Evolutionary conservation across 2,888 invertebrate genomes (phyloP), one percentile per base, ranked within the genome.

Genomic region (Alloscopus bannaensis): DNA sequence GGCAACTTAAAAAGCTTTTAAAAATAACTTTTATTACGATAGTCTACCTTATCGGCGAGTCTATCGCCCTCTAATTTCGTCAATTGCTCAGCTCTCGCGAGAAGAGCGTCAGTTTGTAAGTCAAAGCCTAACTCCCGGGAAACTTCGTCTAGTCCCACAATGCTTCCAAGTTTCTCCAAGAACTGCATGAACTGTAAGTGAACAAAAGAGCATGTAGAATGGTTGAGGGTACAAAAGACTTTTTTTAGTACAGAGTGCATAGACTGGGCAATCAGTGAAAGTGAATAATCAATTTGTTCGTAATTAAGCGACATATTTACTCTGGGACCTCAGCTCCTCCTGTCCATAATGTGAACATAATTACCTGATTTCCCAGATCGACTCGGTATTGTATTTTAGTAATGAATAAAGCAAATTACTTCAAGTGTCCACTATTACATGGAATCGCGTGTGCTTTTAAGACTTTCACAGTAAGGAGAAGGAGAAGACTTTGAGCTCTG

Each of bases 41-140:
- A n/a, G n/a, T n/a, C 16, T 26, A 94, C 94, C 92, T 94, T 94
- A 89, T 95, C 95, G 18, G 93, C 94, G 77, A 95, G 90, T 88
- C 94, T 93, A 88, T 95, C 95, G 87, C 93, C 93, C 89, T 95
- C 95, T 64, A 94, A 90, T 86, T 93, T 90, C 28, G 94, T 91
- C 77, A 95, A 90, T 88, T 96, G 95, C 88, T 97, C 95, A 1
- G 95, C 95, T 50, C 96, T 91, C 80, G 95, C 92, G 72, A 96
- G 89, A 79, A 97, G 90, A 60, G 94, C 94, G 87, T 97, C 96
- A 0, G 95, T 93, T 87, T 94, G 94, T 87, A 95, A 90, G 87
- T 95, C 95, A 78, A 94, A 91, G 8, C 94, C 95, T 82, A 94
- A 90, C 88, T 95, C 95, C 86, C 92, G 91, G 28, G 94, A 93